Conservation (phyloP, 2,888 invertebrate species). For the Prenolepis imparis region DNA sequence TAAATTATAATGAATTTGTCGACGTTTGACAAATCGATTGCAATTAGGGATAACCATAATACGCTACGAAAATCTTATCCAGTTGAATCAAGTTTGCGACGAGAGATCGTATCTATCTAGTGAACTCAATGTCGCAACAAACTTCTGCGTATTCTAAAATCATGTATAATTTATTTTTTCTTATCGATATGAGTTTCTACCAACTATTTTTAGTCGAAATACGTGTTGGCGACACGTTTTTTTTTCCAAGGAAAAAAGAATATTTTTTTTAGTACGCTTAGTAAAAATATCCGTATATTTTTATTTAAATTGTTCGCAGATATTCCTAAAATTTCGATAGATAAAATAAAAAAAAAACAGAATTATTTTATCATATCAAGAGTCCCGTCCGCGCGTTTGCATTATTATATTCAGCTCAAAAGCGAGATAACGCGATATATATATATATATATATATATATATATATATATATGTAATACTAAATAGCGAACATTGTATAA, state of each 20-base stretch:
- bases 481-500: slow-evolving; percentile 46
- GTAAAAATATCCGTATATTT: neutral
- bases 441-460: neutral
- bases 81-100: slow-evolving; percentile 16
- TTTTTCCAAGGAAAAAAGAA: neutral
- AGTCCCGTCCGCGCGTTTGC: neutral
- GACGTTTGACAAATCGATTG: slow-evolving; percentile 55
- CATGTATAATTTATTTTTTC: slow-evolving; percentile 2
- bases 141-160: neutral
- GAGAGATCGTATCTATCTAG: slow-evolving; percentile 20
- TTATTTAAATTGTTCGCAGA: neutral
- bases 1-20: slow-evolving; percentile 74
- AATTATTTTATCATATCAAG: neutral
- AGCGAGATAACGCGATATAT: slow-evolving; percentile 15
- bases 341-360: neutral
- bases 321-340: neutral
- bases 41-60: slow-evolving; percentile 45
- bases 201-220: neutral
- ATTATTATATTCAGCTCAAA: neutral
- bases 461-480: neutral
- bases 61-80: slow-evolving; percentile 24
- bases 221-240: neutral
- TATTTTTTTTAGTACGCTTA: neutral
- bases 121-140: neutral
- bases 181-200: neutral